Evolutionary conservation across 2,888 invertebrate species (phyloP).

Genomic region (Trissoscelio sp.): DNA sequence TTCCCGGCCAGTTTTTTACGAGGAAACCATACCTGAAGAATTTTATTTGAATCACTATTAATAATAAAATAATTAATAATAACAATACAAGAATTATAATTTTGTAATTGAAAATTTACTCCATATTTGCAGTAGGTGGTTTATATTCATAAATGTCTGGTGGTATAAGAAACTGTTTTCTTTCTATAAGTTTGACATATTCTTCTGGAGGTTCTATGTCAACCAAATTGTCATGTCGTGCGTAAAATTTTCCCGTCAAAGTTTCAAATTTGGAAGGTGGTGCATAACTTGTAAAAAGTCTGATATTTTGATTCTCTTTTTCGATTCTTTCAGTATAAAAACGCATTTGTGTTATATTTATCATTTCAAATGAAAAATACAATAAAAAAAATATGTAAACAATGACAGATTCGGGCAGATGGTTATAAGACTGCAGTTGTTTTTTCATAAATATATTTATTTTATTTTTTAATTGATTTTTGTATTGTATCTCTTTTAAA

Average conservation of each 20-base stretch:
- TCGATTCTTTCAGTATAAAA: conserved; percentile 77
- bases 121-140: conserved; percentile 78
- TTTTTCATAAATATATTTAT: too few relatives aligned
- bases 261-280: conserved; percentile 36
- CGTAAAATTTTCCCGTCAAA: conserved; percentile 77
- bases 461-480: too few relatives aligned
- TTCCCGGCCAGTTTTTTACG: conserved; percentile 71
- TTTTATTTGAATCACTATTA: too few relatives aligned
- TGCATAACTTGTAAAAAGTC: conserved; percentile 30
- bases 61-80: too few relatives aligned
- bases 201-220: conserved; percentile 71
- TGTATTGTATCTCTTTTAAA: too few relatives aligned
- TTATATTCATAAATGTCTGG: conserved; percentile 75
- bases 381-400: too few relatives aligned
- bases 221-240: conserved; percentile 75
- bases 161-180: conserved; percentile 70
- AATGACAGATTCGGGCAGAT: too few relatives aligned
- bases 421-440: too few relatives aligned
- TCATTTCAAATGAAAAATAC: conserved; percentile 24
- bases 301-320: conserved; percentile 73
- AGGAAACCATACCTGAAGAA: conserved; percentile 80
- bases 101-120: too few relatives aligned
- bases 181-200: conserved; percentile 75
- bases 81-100: too few relatives aligned
- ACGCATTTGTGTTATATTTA: conserved; percentile 69